phyloP scores from a whole-genome alignment of 2,113 vertebrate species.

The Panurus biarmicus region DNA sequence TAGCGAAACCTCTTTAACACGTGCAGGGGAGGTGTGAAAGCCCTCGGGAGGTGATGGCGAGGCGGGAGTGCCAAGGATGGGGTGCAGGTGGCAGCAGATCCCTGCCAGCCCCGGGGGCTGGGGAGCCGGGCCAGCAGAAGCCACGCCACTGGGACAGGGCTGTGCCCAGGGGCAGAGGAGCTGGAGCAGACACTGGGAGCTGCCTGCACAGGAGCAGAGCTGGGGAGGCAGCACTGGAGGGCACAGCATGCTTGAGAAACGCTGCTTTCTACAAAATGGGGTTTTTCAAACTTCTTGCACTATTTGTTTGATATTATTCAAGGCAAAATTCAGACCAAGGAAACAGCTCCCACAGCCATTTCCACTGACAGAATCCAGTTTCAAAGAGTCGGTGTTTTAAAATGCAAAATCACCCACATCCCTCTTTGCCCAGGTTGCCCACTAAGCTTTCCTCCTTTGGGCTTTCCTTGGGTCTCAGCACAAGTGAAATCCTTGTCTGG shows the following conservation, averaged over 20 bases:
- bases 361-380: background rate
- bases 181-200: fast-evolving
- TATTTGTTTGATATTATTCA: background rate
- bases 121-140: background rate
- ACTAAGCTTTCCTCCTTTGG: background rate
- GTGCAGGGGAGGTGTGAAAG: fast-evolving
- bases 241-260: fast-evolving
- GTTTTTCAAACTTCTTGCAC: background rate
- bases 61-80: fast-evolving
- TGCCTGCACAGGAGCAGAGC: background rate
- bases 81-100: background rate
- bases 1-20: background rate
- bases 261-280: background rate
- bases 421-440: background rate
- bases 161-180: fast-evolving
- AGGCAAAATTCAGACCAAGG: background rate
- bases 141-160: fast-evolving
- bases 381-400: background rate
- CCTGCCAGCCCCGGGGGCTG: fast-evolving
- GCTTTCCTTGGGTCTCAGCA: background rate
- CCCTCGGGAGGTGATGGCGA: fast-evolving
- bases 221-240: background rate
- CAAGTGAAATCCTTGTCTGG: background rate
- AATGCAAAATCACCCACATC: background rate
- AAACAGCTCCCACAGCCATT: background rate